Evolutionary conservation across 2,888 invertebrate species (phyloP).

Genomic region (Leptopilina drosophilae): DNA sequence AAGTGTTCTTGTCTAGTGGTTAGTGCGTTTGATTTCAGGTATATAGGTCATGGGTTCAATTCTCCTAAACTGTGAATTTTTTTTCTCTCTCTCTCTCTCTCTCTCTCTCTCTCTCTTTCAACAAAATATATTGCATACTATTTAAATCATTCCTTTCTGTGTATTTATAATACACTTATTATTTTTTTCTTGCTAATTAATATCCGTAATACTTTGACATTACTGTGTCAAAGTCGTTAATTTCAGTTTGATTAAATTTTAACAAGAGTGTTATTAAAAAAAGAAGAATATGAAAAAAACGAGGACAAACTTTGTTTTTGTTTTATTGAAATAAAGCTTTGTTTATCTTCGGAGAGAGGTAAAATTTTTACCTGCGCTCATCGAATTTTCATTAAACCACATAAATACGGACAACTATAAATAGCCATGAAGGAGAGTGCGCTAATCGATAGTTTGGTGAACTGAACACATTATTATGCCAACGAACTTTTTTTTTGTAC

Average conservation of each 20-base stretch:
- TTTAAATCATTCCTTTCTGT: too few species aligned
- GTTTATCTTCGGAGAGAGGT: constrained; percentile 12
- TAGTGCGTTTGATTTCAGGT: too few species aligned
- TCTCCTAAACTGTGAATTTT: too few species aligned
- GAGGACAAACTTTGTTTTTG: constrained; percentile 4
- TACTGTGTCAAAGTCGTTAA: too few species aligned
- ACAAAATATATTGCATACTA: too few species aligned
- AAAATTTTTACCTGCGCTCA: constrained; percentile 31
- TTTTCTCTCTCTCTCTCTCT: too few species aligned
- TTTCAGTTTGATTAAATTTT: not conserved
- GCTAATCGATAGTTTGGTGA: constrained; percentile 33
- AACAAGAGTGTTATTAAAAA: not conserved
- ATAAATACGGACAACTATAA: constrained; percentile 38
- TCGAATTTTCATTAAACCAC: constrained; percentile 32
- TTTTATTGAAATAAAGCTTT: constrained; percentile 28
- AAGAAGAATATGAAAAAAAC: not conserved
- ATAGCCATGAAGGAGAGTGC: constrained; percentile 31
- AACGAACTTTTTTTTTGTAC: constrained; percentile 24
- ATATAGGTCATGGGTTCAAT: too few species aligned
- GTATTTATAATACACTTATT: too few species aligned
- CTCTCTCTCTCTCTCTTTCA: too few species aligned
- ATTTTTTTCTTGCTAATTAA: too few species aligned
- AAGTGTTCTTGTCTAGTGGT: too few species aligned
- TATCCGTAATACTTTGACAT: too few species aligned
- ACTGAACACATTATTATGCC: constrained; percentile 41